Conservation (phyloP, 2,113 vertebrate species). For the Heloderma charlesbogerti region DNA sequence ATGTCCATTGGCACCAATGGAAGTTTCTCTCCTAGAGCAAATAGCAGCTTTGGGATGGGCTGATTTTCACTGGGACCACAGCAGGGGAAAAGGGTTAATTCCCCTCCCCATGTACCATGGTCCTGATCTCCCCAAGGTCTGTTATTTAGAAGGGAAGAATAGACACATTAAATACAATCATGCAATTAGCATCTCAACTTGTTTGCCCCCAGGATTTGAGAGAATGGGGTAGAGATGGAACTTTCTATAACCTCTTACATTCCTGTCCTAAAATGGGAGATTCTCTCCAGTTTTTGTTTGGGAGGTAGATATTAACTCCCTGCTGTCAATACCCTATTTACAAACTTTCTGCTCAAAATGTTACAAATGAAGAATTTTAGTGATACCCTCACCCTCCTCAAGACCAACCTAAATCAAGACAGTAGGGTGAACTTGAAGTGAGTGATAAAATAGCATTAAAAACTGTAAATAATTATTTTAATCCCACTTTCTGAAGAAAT, state of each 20-base stretch:
- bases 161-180: not conserved
- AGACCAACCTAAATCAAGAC: not conserved
- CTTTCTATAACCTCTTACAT: slow-evolving; percentile 62
- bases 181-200: no score
- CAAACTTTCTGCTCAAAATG: not conserved
- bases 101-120: no score
- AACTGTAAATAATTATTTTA: not conserved
- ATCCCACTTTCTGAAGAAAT: not conserved
- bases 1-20: not conserved
- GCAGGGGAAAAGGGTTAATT: not conserved
- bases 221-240: no score
- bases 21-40: not conserved
- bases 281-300: slow-evolving; percentile 57
- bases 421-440: not conserved
- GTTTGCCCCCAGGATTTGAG: no score
- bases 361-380: not conserved
- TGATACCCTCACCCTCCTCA: not conserved
- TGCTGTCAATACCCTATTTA: not conserved
- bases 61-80: not conserved
- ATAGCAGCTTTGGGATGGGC: no score
- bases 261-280: slow-evolving; percentile 67
- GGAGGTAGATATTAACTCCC: slow-evolving; percentile 54
- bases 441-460: not conserved
- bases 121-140: no score
- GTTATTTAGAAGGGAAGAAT: not conserved